These are phyloP conservation scores for Platichthys flesus DNA, from an alignment of 2,113 vertebrate genomes.

Conservation along the genomic window DNA sequence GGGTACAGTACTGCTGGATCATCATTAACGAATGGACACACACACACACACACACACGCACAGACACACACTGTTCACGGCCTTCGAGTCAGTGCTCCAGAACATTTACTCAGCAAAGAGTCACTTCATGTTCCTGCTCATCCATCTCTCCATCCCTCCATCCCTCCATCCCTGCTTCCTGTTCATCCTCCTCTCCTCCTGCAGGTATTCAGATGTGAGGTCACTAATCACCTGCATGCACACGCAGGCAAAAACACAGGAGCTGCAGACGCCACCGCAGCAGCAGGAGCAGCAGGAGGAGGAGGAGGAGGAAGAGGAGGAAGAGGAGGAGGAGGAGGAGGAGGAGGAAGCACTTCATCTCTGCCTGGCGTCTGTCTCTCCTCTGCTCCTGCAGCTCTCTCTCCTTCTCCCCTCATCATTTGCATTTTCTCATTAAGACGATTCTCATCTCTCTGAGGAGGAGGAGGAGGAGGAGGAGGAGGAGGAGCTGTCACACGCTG, in stretches of 20 bases:
- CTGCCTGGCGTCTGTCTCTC: conserved; percentile 13
- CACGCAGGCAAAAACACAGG: conserved; percentile 46
- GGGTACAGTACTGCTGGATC: conserved; percentile 42
- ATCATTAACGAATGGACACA: conserved; percentile 28
- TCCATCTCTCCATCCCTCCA: background rate
- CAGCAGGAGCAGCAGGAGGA: no score
- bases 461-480: no score
- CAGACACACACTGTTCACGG: background rate
- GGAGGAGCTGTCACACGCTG: conserved; percentile 13
- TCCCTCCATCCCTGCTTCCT: background rate
- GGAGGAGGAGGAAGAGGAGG: conserved; percentile 30
- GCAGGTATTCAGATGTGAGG: conserved; percentile 59
- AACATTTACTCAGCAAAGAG: conserved; percentile 4
- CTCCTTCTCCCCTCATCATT: conserved; percentile 30
- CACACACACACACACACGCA: background rate
- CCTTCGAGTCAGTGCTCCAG: background rate
- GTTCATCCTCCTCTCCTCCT: background rate
- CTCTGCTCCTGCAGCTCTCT: conserved; percentile 36
- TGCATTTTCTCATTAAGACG: conserved; percentile 61
- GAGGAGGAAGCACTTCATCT: conserved; percentile 49
- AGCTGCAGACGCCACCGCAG: conserved; percentile 15
- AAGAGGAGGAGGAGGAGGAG: background rate
- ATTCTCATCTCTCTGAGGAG: conserved; percentile 24
- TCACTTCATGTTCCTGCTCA: conserved; percentile 1
- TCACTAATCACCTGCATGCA: conserved; percentile 62